Base-by-base conservation (phyloP, 2,888 invertebrate genomes). In the Empis livida region DNA sequence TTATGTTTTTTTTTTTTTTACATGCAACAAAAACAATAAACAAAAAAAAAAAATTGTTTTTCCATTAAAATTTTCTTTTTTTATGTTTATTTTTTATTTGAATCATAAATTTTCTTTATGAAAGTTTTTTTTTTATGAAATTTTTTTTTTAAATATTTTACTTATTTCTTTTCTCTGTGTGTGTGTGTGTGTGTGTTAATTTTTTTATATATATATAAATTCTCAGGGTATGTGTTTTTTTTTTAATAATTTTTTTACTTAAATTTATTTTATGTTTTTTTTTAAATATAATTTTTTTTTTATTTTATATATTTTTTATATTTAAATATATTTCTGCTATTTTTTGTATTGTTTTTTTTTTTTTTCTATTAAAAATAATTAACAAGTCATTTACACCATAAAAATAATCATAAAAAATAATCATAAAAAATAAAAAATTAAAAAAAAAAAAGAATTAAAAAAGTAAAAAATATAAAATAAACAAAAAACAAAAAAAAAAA, bases 321-420 rank as follows among this genome's bases (percentile, higher is more conserved):
- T 15, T 15, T 27, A 38, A 41, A 27, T 30, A 16, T 39, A 30
- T 15, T 27, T 41, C 15, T 44, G 10, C 32, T 49, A 37, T 43
- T 43, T 43, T 45, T 49, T 15, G 42, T 46, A 41, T 35, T 44
- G 39, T 45, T 41, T n/a, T 20, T 8, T 43, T 20, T 20, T 20
- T 20, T 20, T 3, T 17, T 35, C 27, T 37, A 39, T 47, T 49
- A 52, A 52, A 52, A 50, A 50, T 53, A 53, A 53, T 53, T 53
- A 53, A 53, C 50, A 52, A 52, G 43, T 50, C 50, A 49, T 53
- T 53, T 53, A 53, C 52, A 51, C 52, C 50, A 42, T 47, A 41
- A 45, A 45, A 20, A 42, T 45, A 37, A 44, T 42, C 44, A 42
- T 37, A 49, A 35, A 44, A 46, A 44, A 41, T 39, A 46, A 45